Conservation (phyloP, 2,113 vertebrate genomes). For the Pachycephala philippinensis region DNA sequence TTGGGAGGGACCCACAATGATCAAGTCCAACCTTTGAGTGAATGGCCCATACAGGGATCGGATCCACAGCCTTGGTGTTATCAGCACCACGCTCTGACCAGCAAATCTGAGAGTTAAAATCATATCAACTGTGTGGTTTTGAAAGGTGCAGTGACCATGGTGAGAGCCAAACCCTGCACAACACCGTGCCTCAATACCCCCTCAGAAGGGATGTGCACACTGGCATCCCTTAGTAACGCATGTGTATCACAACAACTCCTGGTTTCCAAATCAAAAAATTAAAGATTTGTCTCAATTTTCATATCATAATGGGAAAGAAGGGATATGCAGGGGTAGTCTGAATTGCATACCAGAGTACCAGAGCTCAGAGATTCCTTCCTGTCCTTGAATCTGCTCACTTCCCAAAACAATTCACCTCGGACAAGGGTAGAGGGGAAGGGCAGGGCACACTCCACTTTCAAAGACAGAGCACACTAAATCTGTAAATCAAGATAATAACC, state of each 20-base stretch:
- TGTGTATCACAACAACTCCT: background rate
- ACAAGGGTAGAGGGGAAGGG: background rate
- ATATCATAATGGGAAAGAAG: background rate
- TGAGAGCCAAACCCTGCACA: background rate
- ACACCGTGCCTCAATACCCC: rapidly evolving
- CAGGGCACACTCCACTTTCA: background rate
- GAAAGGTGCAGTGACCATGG: background rate
- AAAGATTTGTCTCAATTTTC: background rate
- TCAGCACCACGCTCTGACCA: background rate
- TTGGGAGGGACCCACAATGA: no score
- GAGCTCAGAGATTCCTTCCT: background rate
- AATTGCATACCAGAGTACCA: background rate
- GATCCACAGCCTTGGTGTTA: background rate
- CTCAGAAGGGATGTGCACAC: background rate
- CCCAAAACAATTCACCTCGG: background rate
- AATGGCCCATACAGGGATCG: rapidly evolving
- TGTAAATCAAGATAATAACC: background rate
- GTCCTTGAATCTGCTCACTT: background rate
- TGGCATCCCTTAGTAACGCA: background rate
- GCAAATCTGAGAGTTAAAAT: background rate
- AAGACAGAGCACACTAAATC: background rate
- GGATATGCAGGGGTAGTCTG: background rate
- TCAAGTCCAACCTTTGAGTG: no score
- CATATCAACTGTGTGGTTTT: background rate
- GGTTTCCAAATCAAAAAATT: background rate